Conservation (phyloP, 1,140 invertebrate genomes). For the Neoseiulus cucumeris region DNA sequence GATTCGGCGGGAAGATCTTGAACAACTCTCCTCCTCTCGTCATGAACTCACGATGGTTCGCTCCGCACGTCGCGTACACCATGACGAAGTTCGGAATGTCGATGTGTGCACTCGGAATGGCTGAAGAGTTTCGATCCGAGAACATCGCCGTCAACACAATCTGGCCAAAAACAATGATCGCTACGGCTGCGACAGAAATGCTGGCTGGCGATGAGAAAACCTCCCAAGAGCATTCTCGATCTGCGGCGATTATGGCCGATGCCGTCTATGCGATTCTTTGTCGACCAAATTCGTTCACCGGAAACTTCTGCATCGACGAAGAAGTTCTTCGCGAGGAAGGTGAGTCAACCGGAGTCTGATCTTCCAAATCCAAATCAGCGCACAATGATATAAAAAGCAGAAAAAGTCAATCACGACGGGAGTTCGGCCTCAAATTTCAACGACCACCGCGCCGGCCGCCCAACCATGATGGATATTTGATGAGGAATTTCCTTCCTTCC, state of each 20-base stretch:
- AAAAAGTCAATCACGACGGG: too few species aligned
- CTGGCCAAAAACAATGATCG: constrained; percentile 85
- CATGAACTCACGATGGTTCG: constrained; percentile 76
- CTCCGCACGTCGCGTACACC: constrained; percentile 80
- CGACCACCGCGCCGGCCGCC: neutral
- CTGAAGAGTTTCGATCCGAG: constrained; percentile 61
- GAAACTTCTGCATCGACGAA: constrained; percentile 87
- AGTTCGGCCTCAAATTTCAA: too few species aligned
- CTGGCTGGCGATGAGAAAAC: constrained; percentile 44
- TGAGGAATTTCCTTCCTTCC: too few species aligned
- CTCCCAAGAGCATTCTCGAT: constrained; percentile 38
- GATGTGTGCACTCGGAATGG: constrained; percentile 91
- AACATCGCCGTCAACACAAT: constrained; percentile 87
- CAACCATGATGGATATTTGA: neutral
- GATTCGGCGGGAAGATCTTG: constrained; percentile 75
- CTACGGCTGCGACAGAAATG: constrained; percentile 93
- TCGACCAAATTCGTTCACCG: constrained; percentile 57
- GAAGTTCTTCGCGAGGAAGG: constrained; percentile 53
- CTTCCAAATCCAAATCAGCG: too few species aligned
- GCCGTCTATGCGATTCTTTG: constrained; percentile 75
- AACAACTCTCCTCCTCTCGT: constrained; percentile 86
- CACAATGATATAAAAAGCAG: too few species aligned
- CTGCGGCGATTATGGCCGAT: constrained; percentile 82
- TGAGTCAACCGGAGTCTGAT: neutral
- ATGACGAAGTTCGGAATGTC: constrained; percentile 99